These are phyloP conservation scores for Tenebrio molitor DNA, from an alignment of 1,140 invertebrate genomes.

Conservation along the genomic window DNA sequence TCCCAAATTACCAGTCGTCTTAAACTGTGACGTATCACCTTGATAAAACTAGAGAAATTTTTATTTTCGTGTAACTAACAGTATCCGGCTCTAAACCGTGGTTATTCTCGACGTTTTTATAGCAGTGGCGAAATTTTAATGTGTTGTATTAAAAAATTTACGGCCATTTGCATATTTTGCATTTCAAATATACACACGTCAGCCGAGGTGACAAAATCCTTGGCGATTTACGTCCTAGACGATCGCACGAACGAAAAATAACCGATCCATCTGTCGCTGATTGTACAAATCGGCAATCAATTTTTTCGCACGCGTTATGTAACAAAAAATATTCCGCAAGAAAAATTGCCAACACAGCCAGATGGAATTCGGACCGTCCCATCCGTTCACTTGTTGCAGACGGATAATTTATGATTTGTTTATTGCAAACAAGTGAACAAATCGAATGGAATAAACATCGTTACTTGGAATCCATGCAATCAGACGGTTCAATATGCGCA, in stretches of 20 bases:
- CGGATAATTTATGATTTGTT: not conserved
- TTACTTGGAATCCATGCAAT: too few species aligned
- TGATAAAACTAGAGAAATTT: not conserved
- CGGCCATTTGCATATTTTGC: too few species aligned
- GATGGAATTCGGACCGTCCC: not conserved
- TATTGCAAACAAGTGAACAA: not conserved
- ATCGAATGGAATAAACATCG: not conserved
- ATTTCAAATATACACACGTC: not conserved
- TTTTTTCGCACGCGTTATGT: not conserved
- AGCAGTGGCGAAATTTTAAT: not conserved
- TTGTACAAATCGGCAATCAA: not conserved
- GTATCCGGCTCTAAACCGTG: not conserved
- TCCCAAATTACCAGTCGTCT: too few species aligned
- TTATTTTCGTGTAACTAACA: not conserved
- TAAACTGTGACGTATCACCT: not conserved
- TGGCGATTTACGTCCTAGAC: too few species aligned
- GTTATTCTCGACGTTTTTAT: not conserved
- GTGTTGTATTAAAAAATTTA: not conserved
- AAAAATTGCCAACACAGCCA: too few species aligned
- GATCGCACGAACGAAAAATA: too few species aligned
- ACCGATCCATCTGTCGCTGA: not conserved
- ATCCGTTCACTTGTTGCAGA: not conserved
- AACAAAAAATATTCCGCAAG: not conserved
- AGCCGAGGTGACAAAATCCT: not conserved
- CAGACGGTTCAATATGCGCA: too few species aligned